Percentiles rank a stretch among this genome's conserved stretches.
Evolutionary conservation across 2,888 invertebrate species (phyloP).

Genomic region (Zaprionus obscuricornis): DNA sequence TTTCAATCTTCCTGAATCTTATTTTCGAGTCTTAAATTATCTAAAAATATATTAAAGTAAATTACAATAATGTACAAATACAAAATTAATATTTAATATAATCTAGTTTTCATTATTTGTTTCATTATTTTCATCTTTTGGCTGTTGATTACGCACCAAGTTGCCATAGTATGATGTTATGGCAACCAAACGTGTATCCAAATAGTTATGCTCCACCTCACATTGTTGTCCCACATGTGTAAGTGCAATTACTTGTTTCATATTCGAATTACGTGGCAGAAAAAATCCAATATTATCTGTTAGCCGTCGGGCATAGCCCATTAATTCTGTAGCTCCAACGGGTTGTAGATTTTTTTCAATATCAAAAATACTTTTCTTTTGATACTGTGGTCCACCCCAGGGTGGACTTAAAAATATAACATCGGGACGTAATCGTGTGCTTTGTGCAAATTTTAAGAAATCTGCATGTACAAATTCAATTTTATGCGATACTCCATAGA

Average conservation of each 20-base stretch:
- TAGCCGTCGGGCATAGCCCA: constrained; percentile 87
- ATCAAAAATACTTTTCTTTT: constrained; percentile 87
- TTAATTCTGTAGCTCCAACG: constrained; percentile 88
- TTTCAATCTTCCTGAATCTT: no score
- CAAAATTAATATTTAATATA: no score
- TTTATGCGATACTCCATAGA: constrained; percentile 94
- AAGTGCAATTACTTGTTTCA: constrained; percentile 88
- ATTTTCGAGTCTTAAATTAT: no score
- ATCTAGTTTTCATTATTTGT: no score
- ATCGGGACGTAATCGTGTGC: constrained; percentile 87
- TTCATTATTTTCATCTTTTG: background rate
- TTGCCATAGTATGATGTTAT: constrained; percentile 96
- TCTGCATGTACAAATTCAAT: constrained; percentile 97
- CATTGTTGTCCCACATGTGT: constrained; percentile 89
- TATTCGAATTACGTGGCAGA: constrained; percentile 93
- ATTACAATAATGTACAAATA: no score
- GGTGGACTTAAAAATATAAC: constrained; percentile 98
- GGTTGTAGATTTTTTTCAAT: constrained; percentile 89
- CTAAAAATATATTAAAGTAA: no score
- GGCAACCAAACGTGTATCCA: constrained; percentile 93
- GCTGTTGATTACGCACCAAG: constrained; percentile 70
- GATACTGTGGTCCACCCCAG: constrained; percentile 98
- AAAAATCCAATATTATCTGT: constrained; percentile 92
- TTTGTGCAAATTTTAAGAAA: constrained; percentile 89
- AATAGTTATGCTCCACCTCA: constrained; percentile 96